A percentile compares a stretch with the other conserved stretches of the same genome.
These are phyloP conservation scores for Cephus cinctus DNA, from an alignment of 1,140 invertebrate genomes.

Conservation along the genomic window DNA sequence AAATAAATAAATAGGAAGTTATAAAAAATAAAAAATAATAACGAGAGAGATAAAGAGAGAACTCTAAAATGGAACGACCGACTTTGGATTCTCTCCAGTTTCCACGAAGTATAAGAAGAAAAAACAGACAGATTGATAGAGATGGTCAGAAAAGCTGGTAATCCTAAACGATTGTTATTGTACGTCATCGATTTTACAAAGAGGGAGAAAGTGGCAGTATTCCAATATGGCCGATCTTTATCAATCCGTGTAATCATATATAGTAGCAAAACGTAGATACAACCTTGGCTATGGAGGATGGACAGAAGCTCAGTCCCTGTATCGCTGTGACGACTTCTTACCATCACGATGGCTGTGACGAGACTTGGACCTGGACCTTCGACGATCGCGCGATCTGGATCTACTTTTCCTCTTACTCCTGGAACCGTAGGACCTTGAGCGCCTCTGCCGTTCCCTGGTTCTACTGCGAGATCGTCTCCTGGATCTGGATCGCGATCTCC, in stretches of 20 bases:
- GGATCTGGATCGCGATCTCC: slow-evolving; percentile 33
- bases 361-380: slow-evolving; percentile 40
- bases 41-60: too few relatives aligned
- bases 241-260: neutral
- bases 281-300: slow-evolving; percentile 41
- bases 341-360: slow-evolving; percentile 46
- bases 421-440: slow-evolving; percentile 42
- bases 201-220: too few relatives aligned
- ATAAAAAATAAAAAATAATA: too few relatives aligned
- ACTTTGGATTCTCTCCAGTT: too few relatives aligned
- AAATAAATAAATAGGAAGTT: too few relatives aligned
- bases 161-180: too few relatives aligned
- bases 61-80: too few relatives aligned
- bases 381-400: slow-evolving; percentile 37
- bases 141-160: neutral
- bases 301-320: slow-evolving; percentile 46
- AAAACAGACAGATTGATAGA: neutral
- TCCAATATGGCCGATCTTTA: neutral
- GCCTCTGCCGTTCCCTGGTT: too few relatives aligned
- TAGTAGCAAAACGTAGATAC: slow-evolving; percentile 37
- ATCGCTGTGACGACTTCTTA: slow-evolving; percentile 53
- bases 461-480: too few relatives aligned
- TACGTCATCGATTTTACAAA: too few relatives aligned
- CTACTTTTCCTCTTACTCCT: slow-evolving; percentile 30
- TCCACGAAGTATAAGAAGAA: too few relatives aligned